phyloP scores from a whole-genome alignment of 2,888 invertebrate species.

The Seira ritae region DNA sequence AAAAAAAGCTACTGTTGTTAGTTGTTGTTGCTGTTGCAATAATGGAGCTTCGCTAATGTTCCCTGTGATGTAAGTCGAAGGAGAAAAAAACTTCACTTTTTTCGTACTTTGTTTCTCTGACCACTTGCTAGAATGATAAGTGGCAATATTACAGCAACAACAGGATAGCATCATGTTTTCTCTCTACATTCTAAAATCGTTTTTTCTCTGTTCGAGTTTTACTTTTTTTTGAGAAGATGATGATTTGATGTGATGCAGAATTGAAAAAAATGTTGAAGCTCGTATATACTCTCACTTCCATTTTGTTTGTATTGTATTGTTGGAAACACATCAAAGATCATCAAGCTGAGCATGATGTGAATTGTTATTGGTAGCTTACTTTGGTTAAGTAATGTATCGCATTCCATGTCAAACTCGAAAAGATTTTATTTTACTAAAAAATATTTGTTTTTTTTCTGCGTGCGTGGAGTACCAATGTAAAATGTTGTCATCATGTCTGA shows the following conservation, averaged over 20 bases:
- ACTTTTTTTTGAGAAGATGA: slow-evolving; percentile 11
- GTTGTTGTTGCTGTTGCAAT: not conserved
- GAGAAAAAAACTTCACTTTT: not conserved
- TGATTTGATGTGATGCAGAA: slow-evolving; percentile 6
- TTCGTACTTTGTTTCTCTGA: not conserved
- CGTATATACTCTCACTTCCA: not conserved
- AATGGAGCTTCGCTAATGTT: not conserved
- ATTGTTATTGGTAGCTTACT: not conserved
- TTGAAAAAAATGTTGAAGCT: not conserved
- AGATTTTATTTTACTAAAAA: no score
- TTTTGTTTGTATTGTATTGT: not conserved
- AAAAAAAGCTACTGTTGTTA: not conserved
- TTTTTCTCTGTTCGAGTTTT: not conserved
- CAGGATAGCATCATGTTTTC: not conserved
- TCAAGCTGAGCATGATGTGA: not conserved
- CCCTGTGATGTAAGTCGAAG: not conserved
- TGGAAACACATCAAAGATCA: not conserved
- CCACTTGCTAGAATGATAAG: no score
- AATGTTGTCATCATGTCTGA: not conserved
- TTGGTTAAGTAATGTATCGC: not conserved
- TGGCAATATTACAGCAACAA: not conserved
- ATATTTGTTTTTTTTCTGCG: not conserved
- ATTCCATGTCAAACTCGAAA: not conserved
- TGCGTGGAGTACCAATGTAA: not conserved
- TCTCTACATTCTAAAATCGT: not conserved